Percentiles rank a stretch among this genome's conserved stretches.
Conservation (phyloP, 2,797 vertebrate species). For the Silurus lanzhouensis region DNA sequence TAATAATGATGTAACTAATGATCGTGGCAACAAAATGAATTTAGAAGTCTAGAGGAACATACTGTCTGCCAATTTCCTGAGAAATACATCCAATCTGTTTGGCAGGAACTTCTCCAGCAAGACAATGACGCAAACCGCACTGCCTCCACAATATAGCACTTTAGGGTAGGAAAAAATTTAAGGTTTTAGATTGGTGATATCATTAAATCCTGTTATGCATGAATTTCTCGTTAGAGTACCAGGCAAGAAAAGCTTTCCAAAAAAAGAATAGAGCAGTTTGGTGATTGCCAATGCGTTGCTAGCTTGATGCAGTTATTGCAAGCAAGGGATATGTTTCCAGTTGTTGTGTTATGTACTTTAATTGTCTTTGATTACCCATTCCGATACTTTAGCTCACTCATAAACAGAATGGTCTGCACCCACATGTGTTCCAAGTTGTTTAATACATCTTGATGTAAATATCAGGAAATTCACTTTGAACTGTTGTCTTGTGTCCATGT, state of each 20-base stretch:
- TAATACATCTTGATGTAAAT: not conserved
- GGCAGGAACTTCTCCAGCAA: not conserved
- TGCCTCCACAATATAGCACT: not conserved
- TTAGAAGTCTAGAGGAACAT: not conserved
- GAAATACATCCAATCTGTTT: not conserved
- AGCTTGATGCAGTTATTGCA: not conserved
- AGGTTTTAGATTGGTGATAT: not conserved
- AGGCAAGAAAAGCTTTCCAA: not conserved
- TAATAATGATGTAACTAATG: not conserved
- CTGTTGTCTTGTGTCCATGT: not conserved
- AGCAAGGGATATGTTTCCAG: not conserved
- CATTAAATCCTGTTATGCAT: not conserved
- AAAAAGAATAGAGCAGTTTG: not conserved
- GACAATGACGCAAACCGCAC: not conserved
- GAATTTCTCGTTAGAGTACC: not conserved
- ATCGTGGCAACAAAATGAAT: too few relatives aligned
- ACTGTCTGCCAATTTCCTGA: not conserved
- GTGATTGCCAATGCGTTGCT: not conserved
- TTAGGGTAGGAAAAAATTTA: not conserved
- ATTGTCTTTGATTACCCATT: not conserved
- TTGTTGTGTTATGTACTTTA: not conserved
- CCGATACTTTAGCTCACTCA: not conserved
- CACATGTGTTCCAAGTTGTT: not conserved
- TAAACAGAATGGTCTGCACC: not conserved
- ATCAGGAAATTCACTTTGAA: not conserved